These are phyloP conservation scores for Psylliodes chrysocephalus DNA, from an alignment of 2,888 invertebrate species.

Conservation along the genomic window DNA sequence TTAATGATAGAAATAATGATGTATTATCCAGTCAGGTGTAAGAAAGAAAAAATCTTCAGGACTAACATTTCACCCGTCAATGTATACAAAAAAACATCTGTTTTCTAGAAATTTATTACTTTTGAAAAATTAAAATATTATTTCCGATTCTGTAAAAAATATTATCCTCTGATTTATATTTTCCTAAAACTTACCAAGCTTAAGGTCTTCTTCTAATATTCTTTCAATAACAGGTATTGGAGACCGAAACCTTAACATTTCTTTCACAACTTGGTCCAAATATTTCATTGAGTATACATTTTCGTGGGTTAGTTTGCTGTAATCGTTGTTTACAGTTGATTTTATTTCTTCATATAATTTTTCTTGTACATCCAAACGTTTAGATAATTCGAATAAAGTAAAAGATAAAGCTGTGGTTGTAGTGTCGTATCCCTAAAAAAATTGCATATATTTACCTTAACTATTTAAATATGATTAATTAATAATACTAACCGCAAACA, in stretches of 20 bases:
- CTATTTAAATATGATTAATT: not conserved
- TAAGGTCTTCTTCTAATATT: conserved; percentile 61
- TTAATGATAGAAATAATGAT: too few relatives aligned
- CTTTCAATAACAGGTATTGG: conserved; percentile 67
- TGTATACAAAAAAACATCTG: too few relatives aligned
- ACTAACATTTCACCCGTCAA: too few relatives aligned
- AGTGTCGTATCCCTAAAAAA: conserved; percentile 48
- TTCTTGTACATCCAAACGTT: conserved; percentile 41
- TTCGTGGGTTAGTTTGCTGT: conserved; percentile 40
- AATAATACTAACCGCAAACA: conserved; percentile 64
- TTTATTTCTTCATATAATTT: conserved; percentile 44
- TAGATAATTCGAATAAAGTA: conserved; percentile 41
- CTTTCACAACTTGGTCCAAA: conserved; percentile 70
- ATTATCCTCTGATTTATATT: too few relatives aligned
- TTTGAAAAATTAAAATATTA: too few relatives aligned
- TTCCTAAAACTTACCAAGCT: conserved; percentile 50
- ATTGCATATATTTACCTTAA: not conserved
- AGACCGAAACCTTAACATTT: conserved; percentile 68
- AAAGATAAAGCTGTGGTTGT: conserved; percentile 42
- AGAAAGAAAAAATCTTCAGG: too few relatives aligned
- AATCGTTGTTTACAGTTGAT: conserved; percentile 1
- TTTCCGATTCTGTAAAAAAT: too few relatives aligned
- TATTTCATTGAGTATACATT: conserved; percentile 55
- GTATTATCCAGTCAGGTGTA: too few relatives aligned
- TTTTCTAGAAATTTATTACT: too few relatives aligned